A percentile compares a stretch with the other conserved stretches of the same genome.
Conservation (phyloP, 2,113 vertebrate genomes). For the Pogonocichla stellata region DNA sequence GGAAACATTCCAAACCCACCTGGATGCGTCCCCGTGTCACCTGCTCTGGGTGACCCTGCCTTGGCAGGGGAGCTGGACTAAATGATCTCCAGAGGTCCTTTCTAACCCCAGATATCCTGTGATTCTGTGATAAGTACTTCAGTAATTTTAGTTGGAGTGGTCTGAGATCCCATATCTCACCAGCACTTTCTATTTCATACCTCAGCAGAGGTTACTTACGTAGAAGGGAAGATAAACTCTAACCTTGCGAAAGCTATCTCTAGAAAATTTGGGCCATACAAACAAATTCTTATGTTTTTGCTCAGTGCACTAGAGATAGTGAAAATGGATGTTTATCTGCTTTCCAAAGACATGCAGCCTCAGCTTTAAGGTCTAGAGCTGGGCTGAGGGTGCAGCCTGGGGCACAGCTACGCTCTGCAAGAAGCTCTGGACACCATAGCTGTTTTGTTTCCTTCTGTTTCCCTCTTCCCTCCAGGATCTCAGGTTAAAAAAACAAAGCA, state of each 20-base stretch:
- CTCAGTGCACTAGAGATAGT: neutral
- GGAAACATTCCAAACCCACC: neutral
- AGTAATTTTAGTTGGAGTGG: neutral
- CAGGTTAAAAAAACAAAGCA: too few relatives aligned
- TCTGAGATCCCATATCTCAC: too few relatives aligned
- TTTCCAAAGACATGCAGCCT: neutral
- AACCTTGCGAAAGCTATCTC: neutral
- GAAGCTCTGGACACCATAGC: fast-evolving
- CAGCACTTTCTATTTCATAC: slow-evolving; percentile 22
- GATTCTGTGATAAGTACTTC: neutral
- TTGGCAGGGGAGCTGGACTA: neutral
- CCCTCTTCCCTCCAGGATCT: neutral
- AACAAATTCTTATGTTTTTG: neutral
- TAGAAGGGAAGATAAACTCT: slow-evolving; percentile 20
- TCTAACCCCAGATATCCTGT: neutral
- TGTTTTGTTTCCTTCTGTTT: neutral
- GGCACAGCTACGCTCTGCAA: fast-evolving
- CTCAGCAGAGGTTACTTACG: neutral
- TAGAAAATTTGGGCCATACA: neutral
- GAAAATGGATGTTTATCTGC: neutral
- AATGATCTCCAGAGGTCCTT: neutral
- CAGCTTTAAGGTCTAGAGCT: neutral
- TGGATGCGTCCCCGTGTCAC: neutral
- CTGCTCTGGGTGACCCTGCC: neutral
- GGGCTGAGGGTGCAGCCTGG: neutral